These are phyloP conservation scores for Valencia hispanica DNA, from an alignment of 2,797 vertebrate genomes.

Conservation along the genomic window DNA sequence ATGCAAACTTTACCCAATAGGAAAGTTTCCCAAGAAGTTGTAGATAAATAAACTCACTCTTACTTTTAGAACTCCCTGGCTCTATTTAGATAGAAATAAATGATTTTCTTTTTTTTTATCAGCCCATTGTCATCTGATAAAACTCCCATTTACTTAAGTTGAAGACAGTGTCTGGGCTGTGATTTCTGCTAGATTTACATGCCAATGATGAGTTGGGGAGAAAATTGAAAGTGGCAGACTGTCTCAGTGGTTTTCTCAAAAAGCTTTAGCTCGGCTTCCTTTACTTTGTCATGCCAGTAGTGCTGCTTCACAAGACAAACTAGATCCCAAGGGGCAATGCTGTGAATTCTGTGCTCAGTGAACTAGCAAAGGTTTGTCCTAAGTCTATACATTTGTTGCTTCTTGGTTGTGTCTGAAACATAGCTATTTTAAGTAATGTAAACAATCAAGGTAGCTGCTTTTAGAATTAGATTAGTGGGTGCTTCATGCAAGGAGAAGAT, in stretches of 20 bases:
- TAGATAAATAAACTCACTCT: not conserved
- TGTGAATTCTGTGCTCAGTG: not conserved
- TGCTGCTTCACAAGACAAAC: not conserved
- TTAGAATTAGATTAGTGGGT: not conserved
- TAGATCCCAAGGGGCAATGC: not conserved
- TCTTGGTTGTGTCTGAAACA: not conserved
- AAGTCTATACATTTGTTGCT: conserved; percentile 2
- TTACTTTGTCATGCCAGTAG: conserved; percentile 9
- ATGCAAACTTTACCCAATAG: conserved; percentile 5
- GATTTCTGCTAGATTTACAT: conserved; percentile 6
- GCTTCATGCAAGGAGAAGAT: not conserved
- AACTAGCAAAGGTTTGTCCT: not conserved
- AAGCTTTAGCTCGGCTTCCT: conserved; percentile 5
- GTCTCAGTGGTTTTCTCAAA: conserved; percentile 7
- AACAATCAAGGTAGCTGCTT: not conserved
- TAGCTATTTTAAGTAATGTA: not conserved
- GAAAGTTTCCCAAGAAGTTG: conserved; percentile 19
- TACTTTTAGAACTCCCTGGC: conserved; percentile 1
- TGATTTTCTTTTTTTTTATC: not conserved
- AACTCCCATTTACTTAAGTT: not conserved
- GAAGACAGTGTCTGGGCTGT: conserved; percentile 1
- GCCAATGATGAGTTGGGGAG: conserved; percentile 7
- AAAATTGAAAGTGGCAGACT: conserved; percentile 15
- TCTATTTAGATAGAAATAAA: not conserved
- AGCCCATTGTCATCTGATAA: not conserved